A percentile compares a stretch with the other conserved stretches of the same genome.
phyloP scores from a whole-genome alignment of 2,797 vertebrate species.

The Myripristis jacobus region DNA sequence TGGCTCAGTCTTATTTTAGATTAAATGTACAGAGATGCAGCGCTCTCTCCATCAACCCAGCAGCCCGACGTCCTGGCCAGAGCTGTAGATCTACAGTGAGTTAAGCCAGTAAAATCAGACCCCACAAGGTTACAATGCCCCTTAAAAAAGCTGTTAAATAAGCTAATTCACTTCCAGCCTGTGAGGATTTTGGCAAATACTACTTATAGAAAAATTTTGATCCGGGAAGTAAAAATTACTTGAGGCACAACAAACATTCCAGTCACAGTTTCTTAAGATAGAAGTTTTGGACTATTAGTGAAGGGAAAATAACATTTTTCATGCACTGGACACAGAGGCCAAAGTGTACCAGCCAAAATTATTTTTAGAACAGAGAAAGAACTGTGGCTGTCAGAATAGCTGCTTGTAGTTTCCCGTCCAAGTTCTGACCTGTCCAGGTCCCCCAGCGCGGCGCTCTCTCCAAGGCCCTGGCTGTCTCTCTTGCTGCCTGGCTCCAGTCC shows the following conservation, averaged over 20 bases:
- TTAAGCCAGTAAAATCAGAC: constrained; percentile 54
- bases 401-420: constrained; percentile 5
- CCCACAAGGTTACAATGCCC: constrained; percentile 44
- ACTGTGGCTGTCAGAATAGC: constrained; percentile 15
- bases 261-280: not conserved
- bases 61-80: constrained; percentile 13
- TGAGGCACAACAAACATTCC: constrained; percentile 11
- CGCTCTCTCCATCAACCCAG: constrained; percentile 21
- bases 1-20: constrained; percentile 16
- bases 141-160: constrained; percentile 46
- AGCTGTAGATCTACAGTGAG: constrained; percentile 14
- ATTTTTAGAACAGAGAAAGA: not conserved
- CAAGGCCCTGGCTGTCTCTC: constrained; percentile 90
- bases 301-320: constrained; percentile 3
- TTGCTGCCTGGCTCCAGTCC: constrained; percentile 93
- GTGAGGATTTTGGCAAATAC: constrained; percentile 5
- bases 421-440: constrained; percentile 90
- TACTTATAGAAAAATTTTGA: constrained; percentile 56
- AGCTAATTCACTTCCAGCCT: constrained; percentile 12
- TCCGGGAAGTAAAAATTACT: constrained; percentile 12
- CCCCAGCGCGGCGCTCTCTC: constrained; percentile 83
- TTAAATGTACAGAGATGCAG: constrained; percentile 24
- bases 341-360: not conserved
- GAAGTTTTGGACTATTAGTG: not conserved
- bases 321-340: not conserved